Evolutionary conservation across 1,140 invertebrate genomes (phyloP), one percentile per base, ranked within the genome.

Genomic region (Coelopa frigida): DNA sequence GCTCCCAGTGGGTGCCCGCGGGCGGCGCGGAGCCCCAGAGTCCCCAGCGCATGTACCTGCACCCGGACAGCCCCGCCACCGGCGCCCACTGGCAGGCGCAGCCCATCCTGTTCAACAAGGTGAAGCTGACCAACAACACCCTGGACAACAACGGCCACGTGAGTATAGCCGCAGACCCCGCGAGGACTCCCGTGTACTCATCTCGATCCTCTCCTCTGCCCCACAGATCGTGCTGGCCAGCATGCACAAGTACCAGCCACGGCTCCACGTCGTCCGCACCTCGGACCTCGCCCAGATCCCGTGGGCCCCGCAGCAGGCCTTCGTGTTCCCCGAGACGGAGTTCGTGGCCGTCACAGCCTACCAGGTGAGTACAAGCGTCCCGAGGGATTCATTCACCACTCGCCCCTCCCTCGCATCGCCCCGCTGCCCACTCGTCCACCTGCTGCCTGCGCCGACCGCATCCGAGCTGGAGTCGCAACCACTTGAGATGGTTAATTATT

Each of bases 321-420:
- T 86, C 58, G 72, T 74, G 10, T 93, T 94, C 64, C 73, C 77
- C 0, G 85, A 91, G 66, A 92, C 89, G 0, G 81, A 85, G 57
- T 94, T 94, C 70, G 85, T 92, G 20, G 89, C 89, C 4, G 90
- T 94, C 17, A 94, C 90, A 1, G 89, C 90, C 38, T 94, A 94
- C 72, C 88, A 90, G 79, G 85, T 83, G 66, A 44, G 47, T 39
- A n/a, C n/a, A n/a, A n/a, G n/a, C n/a, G n/a, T n/a, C n/a, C n/a
- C n/a, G n/a, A n/a, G n/a, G n/a, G n/a, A n/a, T n/a, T n/a, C n/a
- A n/a, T n/a, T n/a, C n/a, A n/a, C n/a, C n/a, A 38, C 22, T 38
- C 15, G 20, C 18, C 36, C 24, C 36, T 22, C 36, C 20, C 36
- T 22, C 22, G 22, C 24, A 38, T 14, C 14, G 24, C 20, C 12